These are phyloP conservation scores for Battus philenor DNA, from an alignment of 1,140 invertebrate species.

Conservation along the genomic window DNA sequence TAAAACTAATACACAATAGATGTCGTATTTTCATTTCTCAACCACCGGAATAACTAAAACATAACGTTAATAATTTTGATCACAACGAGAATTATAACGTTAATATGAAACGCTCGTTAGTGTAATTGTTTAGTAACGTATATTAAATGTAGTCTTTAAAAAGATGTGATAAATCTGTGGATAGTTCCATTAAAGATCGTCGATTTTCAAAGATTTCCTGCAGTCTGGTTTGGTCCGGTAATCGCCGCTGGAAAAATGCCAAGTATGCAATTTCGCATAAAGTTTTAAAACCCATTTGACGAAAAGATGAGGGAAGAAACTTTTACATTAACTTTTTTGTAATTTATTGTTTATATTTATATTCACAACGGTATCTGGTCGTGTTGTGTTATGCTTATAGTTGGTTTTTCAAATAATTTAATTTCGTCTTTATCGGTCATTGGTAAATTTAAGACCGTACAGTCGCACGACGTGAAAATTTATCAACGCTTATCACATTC, in stretches of 20 bases:
- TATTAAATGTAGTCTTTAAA: neutral
- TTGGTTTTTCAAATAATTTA: no score
- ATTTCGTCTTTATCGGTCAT: slow-evolving; percentile 33
- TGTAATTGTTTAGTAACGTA: no score
- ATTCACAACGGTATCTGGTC: no score
- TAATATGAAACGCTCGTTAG: no score
- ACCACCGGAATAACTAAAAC: no score
- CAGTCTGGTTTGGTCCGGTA: slow-evolving; percentile 11
- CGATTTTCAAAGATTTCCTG: neutral
- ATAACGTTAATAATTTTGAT: no score
- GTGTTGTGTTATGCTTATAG: no score
- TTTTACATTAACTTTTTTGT: no score
- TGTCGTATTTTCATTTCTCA: no score
- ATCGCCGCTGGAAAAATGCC: slow-evolving; percentile 15
- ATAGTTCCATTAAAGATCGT: neutral
- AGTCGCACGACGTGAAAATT: slow-evolving; percentile 7
- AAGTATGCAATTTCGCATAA: slow-evolving; percentile 25
- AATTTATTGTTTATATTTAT: no score
- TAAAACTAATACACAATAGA: no score
- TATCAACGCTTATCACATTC: slow-evolving; percentile 4
- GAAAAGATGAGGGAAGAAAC: slow-evolving; percentile 26
- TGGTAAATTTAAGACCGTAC: slow-evolving; percentile 1
- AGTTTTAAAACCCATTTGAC: slow-evolving; percentile 38
- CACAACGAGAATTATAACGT: no score
- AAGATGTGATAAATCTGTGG: neutral